A percentile compares a stretch with the other conserved stretches of the same genome.
phyloP scores from a whole-genome alignment of 2,113 vertebrate species.

The Tupaia tana region DNA sequence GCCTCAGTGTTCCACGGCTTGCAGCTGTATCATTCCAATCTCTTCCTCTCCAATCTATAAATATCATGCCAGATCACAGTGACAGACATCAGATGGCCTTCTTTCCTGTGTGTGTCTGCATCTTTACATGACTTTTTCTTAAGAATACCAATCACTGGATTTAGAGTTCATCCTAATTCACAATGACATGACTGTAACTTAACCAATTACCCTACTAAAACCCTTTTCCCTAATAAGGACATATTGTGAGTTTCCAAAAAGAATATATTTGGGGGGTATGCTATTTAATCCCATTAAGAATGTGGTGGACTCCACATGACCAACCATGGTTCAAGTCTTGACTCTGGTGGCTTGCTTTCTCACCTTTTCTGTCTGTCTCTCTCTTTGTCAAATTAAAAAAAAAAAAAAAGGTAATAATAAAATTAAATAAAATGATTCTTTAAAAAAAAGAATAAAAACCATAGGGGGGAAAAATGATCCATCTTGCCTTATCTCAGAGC shows the following conservation, averaged over 20 bases:
- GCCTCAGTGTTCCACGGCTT: neutral
- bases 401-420: too few relatives aligned
- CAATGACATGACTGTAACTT: neutral
- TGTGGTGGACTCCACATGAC: too few relatives aligned
- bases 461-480: neutral
- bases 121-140: neutral
- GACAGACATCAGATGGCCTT: neutral
- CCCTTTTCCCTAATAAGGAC: neutral
- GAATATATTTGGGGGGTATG: neutral
- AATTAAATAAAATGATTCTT: too few relatives aligned
- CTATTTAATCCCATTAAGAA: neutral
- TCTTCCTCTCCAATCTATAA: neutral
- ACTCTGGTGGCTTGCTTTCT: too few relatives aligned
- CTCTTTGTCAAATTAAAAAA: too few relatives aligned
- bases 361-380: too few relatives aligned
- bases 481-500: neutral
- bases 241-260: neutral
- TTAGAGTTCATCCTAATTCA: neutral
- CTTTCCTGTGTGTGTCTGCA: neutral
- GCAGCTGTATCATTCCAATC: too few relatives aligned
- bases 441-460: too few relatives aligned
- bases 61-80: neutral
- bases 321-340: too few relatives aligned
- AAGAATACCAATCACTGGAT: neutral
- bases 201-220: neutral